Conservation (phyloP, 2,888 invertebrate genomes). For the Marronus borbonicus region DNA sequence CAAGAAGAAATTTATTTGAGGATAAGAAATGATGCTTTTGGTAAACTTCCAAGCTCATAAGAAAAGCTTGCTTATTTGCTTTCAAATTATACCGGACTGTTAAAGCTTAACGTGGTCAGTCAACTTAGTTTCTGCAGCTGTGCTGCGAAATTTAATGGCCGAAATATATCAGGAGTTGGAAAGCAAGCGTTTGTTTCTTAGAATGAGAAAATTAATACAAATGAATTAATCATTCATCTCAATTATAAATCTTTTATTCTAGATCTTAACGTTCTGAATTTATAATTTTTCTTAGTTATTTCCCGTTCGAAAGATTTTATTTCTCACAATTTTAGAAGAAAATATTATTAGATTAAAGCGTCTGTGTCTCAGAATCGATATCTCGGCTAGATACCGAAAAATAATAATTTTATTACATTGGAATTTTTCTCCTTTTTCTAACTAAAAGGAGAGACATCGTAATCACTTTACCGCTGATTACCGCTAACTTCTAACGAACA, state of each 20-base stretch:
- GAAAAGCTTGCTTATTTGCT: slow-evolving; percentile 1
- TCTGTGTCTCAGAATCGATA: not conserved
- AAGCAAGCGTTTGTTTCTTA: slow-evolving; percentile 27
- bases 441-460: not conserved
- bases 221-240: slow-evolving; percentile 50
- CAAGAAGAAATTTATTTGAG: too few species aligned
- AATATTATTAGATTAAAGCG: slow-evolving; percentile 5
- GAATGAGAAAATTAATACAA: slow-evolving; percentile 51
- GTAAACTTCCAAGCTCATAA: slow-evolving; percentile 23
- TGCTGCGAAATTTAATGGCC: slow-evolving; percentile 48
- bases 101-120: slow-evolving; percentile 49
- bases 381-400: not conserved
- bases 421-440: not conserved
- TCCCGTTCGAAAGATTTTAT: slow-evolving; percentile 31
- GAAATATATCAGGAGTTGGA: slow-evolving; percentile 49
- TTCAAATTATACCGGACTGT: slow-evolving; percentile 43
- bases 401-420: slow-evolving; percentile 23
- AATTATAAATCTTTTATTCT: slow-evolving; percentile 46
- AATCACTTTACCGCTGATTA: slow-evolving; percentile 1
- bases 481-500: not conserved
- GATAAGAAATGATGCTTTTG: slow-evolving; percentile 16
- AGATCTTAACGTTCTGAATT: slow-evolving; percentile 30
- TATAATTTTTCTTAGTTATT: too few species aligned
- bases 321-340: not conserved
- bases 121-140: slow-evolving; percentile 42